Evolutionary conservation across 2,797 vertebrate species (phyloP).

Genomic region (Diplodus sargus): DNA sequence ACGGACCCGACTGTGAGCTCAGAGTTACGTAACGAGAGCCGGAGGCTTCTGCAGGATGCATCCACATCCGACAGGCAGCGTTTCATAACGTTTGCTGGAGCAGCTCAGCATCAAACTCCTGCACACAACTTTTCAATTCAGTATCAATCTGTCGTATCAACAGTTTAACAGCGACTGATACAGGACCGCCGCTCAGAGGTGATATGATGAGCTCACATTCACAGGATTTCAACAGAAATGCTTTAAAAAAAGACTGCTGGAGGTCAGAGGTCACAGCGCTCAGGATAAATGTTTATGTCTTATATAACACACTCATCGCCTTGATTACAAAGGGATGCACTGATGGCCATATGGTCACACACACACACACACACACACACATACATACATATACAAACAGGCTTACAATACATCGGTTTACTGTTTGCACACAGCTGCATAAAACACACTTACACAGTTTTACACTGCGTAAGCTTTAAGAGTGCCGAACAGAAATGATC

Average conservation of each 20-base stretch:
- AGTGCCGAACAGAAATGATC: neutral
- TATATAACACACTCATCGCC: conserved; percentile 44
- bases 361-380: conserved; percentile 7
- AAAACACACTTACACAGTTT: neutral
- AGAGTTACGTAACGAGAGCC: conserved; percentile 31
- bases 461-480: neutral
- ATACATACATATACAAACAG: neutral
- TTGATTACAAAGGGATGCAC: conserved; percentile 34
- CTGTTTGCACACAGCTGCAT: neutral
- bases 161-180: neutral
- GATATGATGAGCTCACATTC: neutral
- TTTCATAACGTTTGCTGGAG: conserved; percentile 10
- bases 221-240: neutral
- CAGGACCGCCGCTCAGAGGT: neutral
- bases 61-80: neutral
- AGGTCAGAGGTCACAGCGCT: conserved; percentile 1
- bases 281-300: conserved; percentile 29
- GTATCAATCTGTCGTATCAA: neutral
- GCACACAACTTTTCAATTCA: neutral
- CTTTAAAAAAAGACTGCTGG: neutral
- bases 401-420: neutral
- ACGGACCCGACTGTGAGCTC: neutral
- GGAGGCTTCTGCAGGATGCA: conserved; percentile 29
- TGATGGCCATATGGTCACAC: conserved; percentile 26
- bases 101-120: neutral